A percentile compares a stretch with the other conserved stretches of the same genome.
phyloP scores from a whole-genome alignment of 2,888 invertebrate species.

The Acholoe squamosa region DNA sequence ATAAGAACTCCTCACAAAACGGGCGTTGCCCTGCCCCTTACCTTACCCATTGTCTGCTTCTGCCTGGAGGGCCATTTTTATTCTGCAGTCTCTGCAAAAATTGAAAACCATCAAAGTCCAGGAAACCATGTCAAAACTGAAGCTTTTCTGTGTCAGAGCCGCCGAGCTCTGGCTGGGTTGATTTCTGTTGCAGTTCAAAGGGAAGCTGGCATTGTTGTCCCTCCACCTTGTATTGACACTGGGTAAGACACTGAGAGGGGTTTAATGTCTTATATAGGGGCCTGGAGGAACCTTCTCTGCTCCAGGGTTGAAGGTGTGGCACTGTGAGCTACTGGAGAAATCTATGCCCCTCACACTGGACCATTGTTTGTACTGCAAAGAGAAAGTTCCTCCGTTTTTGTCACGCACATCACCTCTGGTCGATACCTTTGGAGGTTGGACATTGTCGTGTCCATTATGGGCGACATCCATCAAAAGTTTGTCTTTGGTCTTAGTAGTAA shows the following conservation, averaged over 20 bases:
- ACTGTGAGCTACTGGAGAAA: not conserved
- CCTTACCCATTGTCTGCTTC: not conserved
- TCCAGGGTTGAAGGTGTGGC: not conserved
- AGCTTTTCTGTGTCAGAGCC: not conserved
- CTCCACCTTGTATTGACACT: not conserved
- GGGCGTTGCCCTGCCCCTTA: constrained; percentile 37
- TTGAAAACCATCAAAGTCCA: constrained; percentile 18
- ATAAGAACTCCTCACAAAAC: not conserved
- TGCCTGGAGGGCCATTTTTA: not conserved
- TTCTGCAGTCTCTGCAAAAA: not conserved
- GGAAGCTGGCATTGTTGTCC: not conserved
- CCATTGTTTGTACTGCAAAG: constrained; percentile 49
- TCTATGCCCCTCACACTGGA: not conserved
- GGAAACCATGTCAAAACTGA: constrained; percentile 16
- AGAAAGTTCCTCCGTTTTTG: constrained; percentile 37
- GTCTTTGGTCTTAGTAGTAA: constrained; percentile 36
- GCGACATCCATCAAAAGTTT: constrained; percentile 23
- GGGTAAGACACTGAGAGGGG: constrained; percentile 17
- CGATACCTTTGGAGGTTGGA: constrained; percentile 43
- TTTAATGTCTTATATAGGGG: constrained; percentile 28
- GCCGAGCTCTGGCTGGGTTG: not conserved
- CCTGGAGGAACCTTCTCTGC: not conserved
- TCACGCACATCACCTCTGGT: constrained; percentile 26
- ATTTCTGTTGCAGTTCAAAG: constrained; percentile 18
- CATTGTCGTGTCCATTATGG: constrained; percentile 51